Conservation (phyloP, 2,888 invertebrate genomes). For the Folsomia manolachei region DNA sequence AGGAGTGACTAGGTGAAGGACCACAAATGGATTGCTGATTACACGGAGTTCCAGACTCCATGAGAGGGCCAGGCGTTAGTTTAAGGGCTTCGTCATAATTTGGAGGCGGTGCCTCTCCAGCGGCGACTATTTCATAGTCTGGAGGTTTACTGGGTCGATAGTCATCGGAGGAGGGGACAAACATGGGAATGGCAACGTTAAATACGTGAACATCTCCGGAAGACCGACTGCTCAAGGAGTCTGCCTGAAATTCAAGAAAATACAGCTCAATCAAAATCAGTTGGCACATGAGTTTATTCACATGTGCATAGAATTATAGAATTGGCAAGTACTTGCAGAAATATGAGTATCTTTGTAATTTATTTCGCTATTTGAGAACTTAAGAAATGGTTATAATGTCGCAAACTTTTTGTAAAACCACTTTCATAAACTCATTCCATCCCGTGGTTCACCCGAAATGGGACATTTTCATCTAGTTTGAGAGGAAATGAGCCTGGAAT, state of each 20-base stretch:
- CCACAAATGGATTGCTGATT: constrained; percentile 33
- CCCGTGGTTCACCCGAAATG: not conserved
- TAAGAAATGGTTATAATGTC: too few relatives aligned
- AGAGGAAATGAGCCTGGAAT: too few relatives aligned
- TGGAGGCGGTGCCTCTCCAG: constrained; percentile 58
- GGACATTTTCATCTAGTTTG: too few relatives aligned
- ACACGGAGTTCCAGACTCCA: constrained; percentile 1
- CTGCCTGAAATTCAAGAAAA: constrained; percentile 38
- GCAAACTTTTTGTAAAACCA: too few relatives aligned
- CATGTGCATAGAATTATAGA: too few relatives aligned
- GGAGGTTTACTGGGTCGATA: constrained; percentile 61
- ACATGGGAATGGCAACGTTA: constrained; percentile 50
- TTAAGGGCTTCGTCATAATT: constrained; percentile 72
- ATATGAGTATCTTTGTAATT: too few relatives aligned
- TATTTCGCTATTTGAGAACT: too few relatives aligned
- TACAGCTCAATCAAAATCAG: too few relatives aligned
- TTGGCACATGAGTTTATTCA: too few relatives aligned
- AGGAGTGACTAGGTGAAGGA: constrained; percentile 45
- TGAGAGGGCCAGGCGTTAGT: constrained; percentile 58
- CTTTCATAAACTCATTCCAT: not conserved
- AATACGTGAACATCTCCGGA: constrained; percentile 49
- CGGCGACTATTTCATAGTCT: constrained; percentile 68
- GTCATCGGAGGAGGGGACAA: constrained; percentile 43
- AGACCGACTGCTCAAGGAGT: constrained; percentile 18
- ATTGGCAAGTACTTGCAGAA: too few relatives aligned